These are phyloP conservation scores for Rhinella marina DNA, from an alignment of 2,797 vertebrate genomes.

Conservation along the genomic window DNA sequence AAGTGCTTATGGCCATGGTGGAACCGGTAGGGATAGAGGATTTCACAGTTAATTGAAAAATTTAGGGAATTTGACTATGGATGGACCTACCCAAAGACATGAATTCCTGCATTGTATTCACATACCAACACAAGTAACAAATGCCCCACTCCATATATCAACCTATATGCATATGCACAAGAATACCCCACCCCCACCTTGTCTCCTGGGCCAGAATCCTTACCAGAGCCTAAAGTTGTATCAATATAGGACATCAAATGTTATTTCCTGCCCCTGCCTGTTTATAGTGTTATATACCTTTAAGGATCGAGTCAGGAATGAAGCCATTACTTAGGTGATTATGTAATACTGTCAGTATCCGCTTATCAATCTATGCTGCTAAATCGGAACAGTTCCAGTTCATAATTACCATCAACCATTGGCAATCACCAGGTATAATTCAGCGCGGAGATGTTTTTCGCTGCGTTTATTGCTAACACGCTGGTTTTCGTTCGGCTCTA, in stretches of 20 bases:
- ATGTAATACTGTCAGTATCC: background rate
- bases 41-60: too few relatives aligned
- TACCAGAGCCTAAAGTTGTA: background rate
- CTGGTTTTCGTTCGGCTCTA: conserved; percentile 1
- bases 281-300: background rate
- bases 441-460: background rate
- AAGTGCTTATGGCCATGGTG: too few relatives aligned
- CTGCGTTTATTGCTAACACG: background rate
- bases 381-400: background rate
- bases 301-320: background rate
- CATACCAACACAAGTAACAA: too few relatives aligned
- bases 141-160: too few relatives aligned
- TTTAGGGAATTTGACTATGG: too few relatives aligned
- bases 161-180: too few relatives aligned
- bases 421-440: background rate
- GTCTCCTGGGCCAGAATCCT: too few relatives aligned
- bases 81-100: too few relatives aligned
- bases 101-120: too few relatives aligned
- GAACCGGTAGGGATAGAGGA: too few relatives aligned
- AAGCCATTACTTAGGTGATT: background rate
- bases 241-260: too few relatives aligned
- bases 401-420: background rate
- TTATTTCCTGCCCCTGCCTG: background rate
- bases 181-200: too few relatives aligned
- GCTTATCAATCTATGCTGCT: background rate